Evolutionary conservation across 2,888 invertebrate genomes (phyloP), one percentile per base, ranked within the genome.

Genomic region (Tortricodes alternella): DNA sequence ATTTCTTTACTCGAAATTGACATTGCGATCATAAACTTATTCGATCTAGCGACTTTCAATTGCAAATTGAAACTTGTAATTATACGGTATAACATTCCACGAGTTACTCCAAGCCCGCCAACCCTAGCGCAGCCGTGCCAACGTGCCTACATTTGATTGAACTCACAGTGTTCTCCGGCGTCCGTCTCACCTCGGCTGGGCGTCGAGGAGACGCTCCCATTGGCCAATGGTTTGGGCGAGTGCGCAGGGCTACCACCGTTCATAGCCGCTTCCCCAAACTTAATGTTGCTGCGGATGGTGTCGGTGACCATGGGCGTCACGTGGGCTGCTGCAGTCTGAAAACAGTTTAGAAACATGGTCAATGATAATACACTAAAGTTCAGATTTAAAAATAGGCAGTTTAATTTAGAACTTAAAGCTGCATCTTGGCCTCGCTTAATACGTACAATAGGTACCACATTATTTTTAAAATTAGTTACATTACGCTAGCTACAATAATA

Each of bases 281-380:
- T 86, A 66, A 92, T 92, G 88, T 92, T 89, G 85, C 93, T 93
- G 80, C 92, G 92, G 78, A 92, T 92, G 62, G 91, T 92, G 81
- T 93, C 92, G 64, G 92, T 93, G 72, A 92, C 86, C 89, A 92
- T 89, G 55, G 91, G 92, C 48, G 89, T 83, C 61, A 88, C 90
- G 60, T 90, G 65, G 71, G 84, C 84, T 78, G 85, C 86, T 58
- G 80, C 85, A 24, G 70, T 71, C 89, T 89, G 86, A 29, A 88
- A 87, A 41, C 8, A 23, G n/a, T 32, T 37, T 55, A 39, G 18
- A 35, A 21, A 35, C 18, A 15, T 19, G 49, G 39, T 55, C n/a
- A n/a, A n/a, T n/a, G n/a, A n/a, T n/a, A n/a, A n/a, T n/a, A n/a
- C n/a, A n/a, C n/a, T n/a, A n/a, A n/a, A n/a, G n/a, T n/a, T n/a